Percentiles rank a stretch among this genome's conserved stretches.
Conservation (phyloP, 2,113 vertebrate genomes). For the Pomatorhinus ruficollis region DNA sequence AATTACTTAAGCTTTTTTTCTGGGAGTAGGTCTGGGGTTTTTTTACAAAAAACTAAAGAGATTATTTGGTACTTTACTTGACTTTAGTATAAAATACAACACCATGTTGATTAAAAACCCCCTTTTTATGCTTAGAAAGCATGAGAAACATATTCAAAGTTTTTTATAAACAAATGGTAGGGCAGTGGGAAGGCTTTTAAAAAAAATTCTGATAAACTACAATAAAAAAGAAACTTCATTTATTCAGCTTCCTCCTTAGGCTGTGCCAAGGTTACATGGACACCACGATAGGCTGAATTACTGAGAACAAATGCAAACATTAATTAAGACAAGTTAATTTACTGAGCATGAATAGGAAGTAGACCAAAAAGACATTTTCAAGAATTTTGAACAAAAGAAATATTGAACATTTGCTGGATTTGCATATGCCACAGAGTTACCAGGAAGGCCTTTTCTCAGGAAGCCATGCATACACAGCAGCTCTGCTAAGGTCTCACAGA, state of each 20-base stretch:
- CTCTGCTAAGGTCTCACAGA: not conserved
- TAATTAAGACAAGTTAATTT: not conserved
- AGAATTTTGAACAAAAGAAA: not conserved
- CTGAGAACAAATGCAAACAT: not conserved
- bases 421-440: not conserved
- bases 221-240: not conserved
- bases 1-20: not conserved
- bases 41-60: not conserved
- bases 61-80: not conserved
- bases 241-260: not conserved
- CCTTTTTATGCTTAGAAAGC: not conserved
- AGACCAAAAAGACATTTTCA: not conserved
- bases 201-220: not conserved
- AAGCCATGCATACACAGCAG: not conserved
- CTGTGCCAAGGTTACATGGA: not conserved
- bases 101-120: rapidly evolving
- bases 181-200: not conserved
- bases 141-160: not conserved
- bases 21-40: not conserved
- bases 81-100: not conserved
- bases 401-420: not conserved
- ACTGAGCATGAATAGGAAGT: not conserved
- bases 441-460: not conserved
- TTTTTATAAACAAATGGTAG: not conserved
- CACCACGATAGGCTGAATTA: not conserved